Percentiles rank a stretch among this genome's conserved stretches.
These are phyloP conservation scores for Brachypodius melanocephalos DNA, from an alignment of 2,113 vertebrate genomes.

Conservation along the genomic window DNA sequence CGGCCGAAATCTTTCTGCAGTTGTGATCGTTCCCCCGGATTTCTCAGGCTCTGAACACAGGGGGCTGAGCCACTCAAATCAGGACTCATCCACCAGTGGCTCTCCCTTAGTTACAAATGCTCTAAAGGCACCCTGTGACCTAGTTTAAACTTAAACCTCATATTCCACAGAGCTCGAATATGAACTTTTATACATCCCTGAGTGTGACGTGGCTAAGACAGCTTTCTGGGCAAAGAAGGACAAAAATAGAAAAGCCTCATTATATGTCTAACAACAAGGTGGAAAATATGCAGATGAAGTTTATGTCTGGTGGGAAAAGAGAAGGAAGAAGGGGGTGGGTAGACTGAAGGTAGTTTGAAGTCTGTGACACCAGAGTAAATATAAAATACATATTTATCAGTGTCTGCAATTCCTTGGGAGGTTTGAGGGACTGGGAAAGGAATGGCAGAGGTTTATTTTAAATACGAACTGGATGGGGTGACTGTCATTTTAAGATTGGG, in stretches of 20 bases:
- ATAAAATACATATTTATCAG: background rate
- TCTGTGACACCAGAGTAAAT: background rate
- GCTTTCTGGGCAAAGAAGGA: background rate
- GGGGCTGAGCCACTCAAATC: background rate
- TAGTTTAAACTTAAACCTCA: slow-evolving; percentile 4
- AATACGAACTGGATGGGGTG: background rate
- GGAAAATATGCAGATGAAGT: slow-evolving; percentile 3
- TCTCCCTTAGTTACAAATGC: background rate
- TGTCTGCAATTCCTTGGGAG: background rate
- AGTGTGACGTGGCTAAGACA: background rate
- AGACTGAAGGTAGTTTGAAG: background rate
- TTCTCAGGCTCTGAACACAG: background rate
- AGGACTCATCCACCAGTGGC: background rate
- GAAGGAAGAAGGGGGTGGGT: background rate
- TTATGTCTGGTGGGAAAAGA: background rate
- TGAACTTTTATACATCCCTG: background rate
- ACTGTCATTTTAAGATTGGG: background rate
- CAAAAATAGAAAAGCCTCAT: slow-evolving; percentile 31
- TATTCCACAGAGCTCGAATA: background rate
- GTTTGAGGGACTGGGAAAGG: background rate
- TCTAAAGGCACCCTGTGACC: slow-evolving; percentile 26
- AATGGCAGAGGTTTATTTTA: background rate
- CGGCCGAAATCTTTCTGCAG: accelerated
- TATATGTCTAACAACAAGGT: slow-evolving; percentile 20
- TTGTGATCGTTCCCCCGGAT: background rate